phyloP scores from a whole-genome alignment of 2,888 invertebrate genomes.

The Caenorhabditis sp. region DNA sequence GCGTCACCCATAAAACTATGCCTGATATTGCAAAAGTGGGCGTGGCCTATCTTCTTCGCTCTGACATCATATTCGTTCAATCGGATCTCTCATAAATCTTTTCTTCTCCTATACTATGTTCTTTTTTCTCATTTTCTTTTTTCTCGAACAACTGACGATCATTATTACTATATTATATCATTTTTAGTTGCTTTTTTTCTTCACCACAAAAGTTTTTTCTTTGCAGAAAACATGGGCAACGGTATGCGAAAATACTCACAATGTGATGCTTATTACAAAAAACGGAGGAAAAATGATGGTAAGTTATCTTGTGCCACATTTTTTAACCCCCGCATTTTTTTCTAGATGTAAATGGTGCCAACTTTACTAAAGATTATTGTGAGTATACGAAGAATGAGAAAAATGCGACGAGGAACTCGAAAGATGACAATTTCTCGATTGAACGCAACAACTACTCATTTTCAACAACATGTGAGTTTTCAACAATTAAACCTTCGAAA shows the following conservation, averaged over 20 bases:
- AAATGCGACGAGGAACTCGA: conserved; percentile 9
- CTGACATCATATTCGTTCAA: too few relatives aligned
- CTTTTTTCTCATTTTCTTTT: conserved; percentile 1
- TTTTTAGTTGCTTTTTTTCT: too few relatives aligned
- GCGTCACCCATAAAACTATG: too few relatives aligned
- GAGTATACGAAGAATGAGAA: conserved; percentile 37
- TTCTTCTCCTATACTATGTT: background rate
- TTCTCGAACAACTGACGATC: background rate
- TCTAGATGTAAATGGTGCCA: conserved; percentile 24
- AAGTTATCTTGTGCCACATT: background rate
- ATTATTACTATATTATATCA: too few relatives aligned
- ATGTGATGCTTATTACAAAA: conserved; percentile 39
- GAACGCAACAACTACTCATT: conserved; percentile 37
- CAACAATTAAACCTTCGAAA: too few relatives aligned
- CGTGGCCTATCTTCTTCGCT: conserved; percentile 17
- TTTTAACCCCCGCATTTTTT: background rate
- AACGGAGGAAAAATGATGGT: conserved; percentile 33
- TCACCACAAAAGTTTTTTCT: background rate
- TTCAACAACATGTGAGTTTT: conserved; percentile 29
- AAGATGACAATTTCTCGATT: conserved; percentile 36
- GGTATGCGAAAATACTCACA: conserved; percentile 40
- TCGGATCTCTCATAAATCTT: background rate
- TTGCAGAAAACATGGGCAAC: conserved; percentile 24
- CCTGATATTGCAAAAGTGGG: too few relatives aligned
- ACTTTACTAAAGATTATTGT: conserved; percentile 38